Evolutionary conservation across 2,113 vertebrate genomes (phyloP), one percentile per base, ranked within the genome.

Genomic region (Scalopus aquaticus): DNA sequence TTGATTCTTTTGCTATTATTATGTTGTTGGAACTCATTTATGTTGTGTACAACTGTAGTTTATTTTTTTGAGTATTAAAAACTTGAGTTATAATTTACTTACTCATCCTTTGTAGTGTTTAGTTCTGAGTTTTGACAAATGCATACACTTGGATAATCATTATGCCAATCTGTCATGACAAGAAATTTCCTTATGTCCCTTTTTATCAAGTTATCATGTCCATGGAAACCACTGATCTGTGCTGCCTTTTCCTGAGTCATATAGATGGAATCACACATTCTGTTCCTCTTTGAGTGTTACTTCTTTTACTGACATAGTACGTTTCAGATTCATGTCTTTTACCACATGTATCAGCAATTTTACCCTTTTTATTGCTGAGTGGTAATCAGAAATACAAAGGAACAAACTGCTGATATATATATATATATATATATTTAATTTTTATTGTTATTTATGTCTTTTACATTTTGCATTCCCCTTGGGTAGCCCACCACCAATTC

Each of bases 41-140:
- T 72, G 4, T 81, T 90, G 30, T 89, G 2, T 56, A 5, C 24
- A 54, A 19, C 5, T 37, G 13, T 56, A 85, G 49, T 67, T 70
- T 39, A 13, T 39, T 39, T 49, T 64, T 89, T 90, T 90, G 10
- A 89, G 39, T 88, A 76, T 91, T 92, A 62, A 73, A 42, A 89
- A 73, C 76, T 64, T 70, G 70, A 70, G 37, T 4, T 73, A 42
- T 79, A 58, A 79, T 73, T 92, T 77, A 49, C 26, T 54, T 70
- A 79, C 3, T 90, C 35, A 89, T 17, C 56, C 30, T 94, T 79
- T 88, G 70, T 76, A 35, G 17, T 77, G 24, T 37, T 44, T 5
- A 37, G 26, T 89, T 87, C 49, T 46, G 42, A 46, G 37, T 78
- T 91, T 77, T 86, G 54, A 67, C 64, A 93, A 26, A 79, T 86